These are phyloP conservation scores for Eolophus roseicapilla DNA, from an alignment of 2,113 vertebrate species.

Conservation along the genomic window DNA sequence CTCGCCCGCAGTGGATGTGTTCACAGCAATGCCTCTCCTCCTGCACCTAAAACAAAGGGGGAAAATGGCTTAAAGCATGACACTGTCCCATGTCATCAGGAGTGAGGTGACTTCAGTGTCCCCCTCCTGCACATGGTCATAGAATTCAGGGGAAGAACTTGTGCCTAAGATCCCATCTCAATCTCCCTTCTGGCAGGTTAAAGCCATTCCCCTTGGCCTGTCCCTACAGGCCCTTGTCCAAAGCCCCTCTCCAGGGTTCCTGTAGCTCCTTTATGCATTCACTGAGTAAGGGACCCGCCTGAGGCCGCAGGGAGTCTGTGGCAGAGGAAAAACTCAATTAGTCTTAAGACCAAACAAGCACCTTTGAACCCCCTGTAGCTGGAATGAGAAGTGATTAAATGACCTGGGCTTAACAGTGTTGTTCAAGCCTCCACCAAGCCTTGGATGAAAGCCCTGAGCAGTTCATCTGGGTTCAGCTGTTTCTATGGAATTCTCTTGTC, in stretches of 20 bases:
- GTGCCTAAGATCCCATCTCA: background rate
- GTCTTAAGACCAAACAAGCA: background rate
- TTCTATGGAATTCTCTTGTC: background rate
- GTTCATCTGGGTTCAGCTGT: slow-evolving; percentile 2
- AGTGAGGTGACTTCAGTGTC: background rate
- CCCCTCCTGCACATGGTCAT: background rate
- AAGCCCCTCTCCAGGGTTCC: background rate
- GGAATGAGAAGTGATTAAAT: background rate
- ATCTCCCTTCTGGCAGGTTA: background rate
- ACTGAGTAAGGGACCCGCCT: background rate
- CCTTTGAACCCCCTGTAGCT: background rate
- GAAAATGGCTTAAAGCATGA: background rate
- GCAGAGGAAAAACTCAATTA: background rate
- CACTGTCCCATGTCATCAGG: background rate
- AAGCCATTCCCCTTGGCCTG: background rate
- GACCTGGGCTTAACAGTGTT: background rate
- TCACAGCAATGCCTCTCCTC: background rate
- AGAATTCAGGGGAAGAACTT: background rate
- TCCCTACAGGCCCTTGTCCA: background rate
- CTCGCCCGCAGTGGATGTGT: background rate
- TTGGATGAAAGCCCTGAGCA: background rate
- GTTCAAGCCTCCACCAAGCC: background rate
- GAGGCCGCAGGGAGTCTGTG: background rate
- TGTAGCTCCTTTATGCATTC: background rate
- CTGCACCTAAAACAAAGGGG: background rate